Evolutionary conservation across 2,113 vertebrate species (phyloP), one percentile per base, ranked within the genome.

Genomic region (Rhinopithecus roxellana): DNA sequence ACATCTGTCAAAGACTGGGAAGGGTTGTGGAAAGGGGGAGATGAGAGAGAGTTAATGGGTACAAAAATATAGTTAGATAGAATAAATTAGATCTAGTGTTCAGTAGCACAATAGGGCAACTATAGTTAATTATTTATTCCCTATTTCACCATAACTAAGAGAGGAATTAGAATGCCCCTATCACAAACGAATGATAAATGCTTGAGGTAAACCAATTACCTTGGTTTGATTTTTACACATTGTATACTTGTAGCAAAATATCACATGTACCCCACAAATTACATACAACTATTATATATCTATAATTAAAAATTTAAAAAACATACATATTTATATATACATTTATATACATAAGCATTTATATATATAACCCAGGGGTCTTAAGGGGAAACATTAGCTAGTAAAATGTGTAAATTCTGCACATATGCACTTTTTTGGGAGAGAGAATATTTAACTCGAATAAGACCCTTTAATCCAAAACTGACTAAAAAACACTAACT

Each of bases 401-500:
- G 30, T 79, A 85, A 87, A 83, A 78, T 52, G 14, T 13, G 6
- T 38, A 70, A 32, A 84, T 67, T 93, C 48, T 84, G 8, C 18
- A 92, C 27, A 64, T 9, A 43, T 32, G 25, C 75, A 79, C n/a
- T 64, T 93, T 78, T 87, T 80, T 50, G 45, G 61, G 45, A 70
- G 5, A 90, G 64, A 92, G 23, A 87, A 50, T 67, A 94, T 52
- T 93, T 84, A 84, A 74, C 8, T 78, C 22, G 35, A 61, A 2
- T 91, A 89, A 79, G 30, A 89, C 61, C 74, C 35, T 82, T 77
- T 83, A 32, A 88, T 32, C 13, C n/a, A 74, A 70, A 90, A 84
- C 93, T 48, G 69, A 82, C 92, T 83, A 95, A 92, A 40, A 87
- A 86, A 61, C 23, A 97, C 25, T 96, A 89, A 83, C 35, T 48